phyloP scores from a whole-genome alignment of 2,797 vertebrate species.

The Spinus pinus region DNA sequence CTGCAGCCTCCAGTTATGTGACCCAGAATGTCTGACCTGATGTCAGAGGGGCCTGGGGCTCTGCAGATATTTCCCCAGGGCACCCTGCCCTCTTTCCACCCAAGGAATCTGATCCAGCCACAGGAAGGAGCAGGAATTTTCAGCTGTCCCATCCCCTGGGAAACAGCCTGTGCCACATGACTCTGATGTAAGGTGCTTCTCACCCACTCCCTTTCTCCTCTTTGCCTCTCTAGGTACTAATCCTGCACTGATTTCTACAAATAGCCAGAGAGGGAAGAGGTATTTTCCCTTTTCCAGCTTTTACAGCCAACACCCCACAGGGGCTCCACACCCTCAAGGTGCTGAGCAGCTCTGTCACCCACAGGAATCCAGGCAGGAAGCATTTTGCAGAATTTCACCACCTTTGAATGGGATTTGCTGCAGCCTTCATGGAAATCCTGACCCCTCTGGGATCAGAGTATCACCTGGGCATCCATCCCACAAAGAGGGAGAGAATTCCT shows the following conservation, averaged over 20 bases:
- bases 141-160: constrained; percentile 63
- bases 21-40: constrained; percentile 65
- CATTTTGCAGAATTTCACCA: neutral
- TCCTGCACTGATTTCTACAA: neutral
- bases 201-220: neutral
- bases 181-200: neutral
- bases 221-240: neutral
- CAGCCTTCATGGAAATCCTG: neutral
- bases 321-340: neutral
- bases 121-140: constrained; percentile 68
- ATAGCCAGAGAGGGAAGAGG: neutral
- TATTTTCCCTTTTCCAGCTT: neutral
- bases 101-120: constrained; percentile 61
- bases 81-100: constrained; percentile 43
- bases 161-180: neutral
- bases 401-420: neutral
- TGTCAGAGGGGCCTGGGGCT: constrained; percentile 52
- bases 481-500: neutral
- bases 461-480: neutral
- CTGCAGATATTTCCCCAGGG: constrained; percentile 46
- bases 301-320: neutral
- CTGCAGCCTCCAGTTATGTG: constrained; percentile 53
- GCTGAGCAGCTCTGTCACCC: neutral
- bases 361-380: neutral
- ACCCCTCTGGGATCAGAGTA: neutral